Evolutionary conservation across 2,797 vertebrate species (phyloP).

Genomic region (Vipera latastei): DNA sequence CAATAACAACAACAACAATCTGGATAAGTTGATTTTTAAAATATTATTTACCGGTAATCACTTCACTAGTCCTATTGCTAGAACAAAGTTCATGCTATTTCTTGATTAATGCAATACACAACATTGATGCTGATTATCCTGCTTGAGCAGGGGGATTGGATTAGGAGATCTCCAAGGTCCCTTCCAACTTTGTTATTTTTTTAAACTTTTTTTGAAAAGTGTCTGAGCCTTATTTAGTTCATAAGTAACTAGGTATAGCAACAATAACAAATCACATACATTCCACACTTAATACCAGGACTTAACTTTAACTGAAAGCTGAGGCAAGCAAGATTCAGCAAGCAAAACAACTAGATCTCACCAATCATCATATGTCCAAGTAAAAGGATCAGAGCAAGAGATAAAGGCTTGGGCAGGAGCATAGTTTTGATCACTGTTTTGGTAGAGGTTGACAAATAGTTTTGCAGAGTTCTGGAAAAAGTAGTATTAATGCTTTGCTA

Average conservation of each 20-base stretch:
- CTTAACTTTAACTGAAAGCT: neutral
- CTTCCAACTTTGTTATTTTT: neutral
- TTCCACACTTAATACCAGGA: neutral
- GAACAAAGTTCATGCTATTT: neutral
- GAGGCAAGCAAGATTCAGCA: neutral
- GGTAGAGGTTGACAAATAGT: neutral
- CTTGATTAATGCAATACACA: neutral
- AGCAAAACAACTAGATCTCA: slow-evolving; percentile 42
- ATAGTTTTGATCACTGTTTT: slow-evolving; percentile 49
- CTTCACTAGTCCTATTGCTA: too few relatives aligned
- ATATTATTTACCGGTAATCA: neutral
- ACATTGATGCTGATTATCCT: neutral
- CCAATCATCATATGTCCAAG: slow-evolving; percentile 49
- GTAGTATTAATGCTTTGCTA: neutral
- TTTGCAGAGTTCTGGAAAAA: slow-evolving; percentile 24
- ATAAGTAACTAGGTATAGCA: fast-evolving
- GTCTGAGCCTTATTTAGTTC: neutral
- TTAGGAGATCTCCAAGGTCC: neutral
- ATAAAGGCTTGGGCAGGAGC: slow-evolving; percentile 56
- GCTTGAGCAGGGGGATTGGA: neutral
- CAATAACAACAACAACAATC: too few relatives aligned
- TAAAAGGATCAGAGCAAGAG: slow-evolving; percentile 58
- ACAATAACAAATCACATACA: neutral
- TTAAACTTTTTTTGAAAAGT: neutral
- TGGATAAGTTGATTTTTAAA: neutral